A percentile compares a stretch with the other conserved stretches of the same genome.
Evolutionary conservation across 2,888 invertebrate species (phyloP).

Genomic region (Caenorhabditis becei): DNA sequence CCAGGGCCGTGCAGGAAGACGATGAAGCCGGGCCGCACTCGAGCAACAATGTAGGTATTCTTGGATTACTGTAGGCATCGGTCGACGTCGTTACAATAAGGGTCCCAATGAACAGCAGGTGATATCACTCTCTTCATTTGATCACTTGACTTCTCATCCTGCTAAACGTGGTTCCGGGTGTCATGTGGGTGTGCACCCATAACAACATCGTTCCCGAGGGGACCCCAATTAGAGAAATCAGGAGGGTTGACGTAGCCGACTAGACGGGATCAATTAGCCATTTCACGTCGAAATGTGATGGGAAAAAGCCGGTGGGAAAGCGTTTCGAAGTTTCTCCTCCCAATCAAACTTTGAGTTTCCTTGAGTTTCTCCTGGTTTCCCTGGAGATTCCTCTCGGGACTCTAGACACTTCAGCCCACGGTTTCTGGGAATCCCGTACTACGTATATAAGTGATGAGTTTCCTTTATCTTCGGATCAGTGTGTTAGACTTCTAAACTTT

Average conservation of each 20-base stretch:
- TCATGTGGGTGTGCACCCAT: not conserved
- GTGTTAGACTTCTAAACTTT: not conserved
- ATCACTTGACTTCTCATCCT: not conserved
- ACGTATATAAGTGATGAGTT: not conserved
- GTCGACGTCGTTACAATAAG: not conserved
- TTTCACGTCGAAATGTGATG: not conserved
- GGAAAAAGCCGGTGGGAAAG: not conserved
- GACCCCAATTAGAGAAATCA: not conserved
- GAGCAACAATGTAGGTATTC: constrained; percentile 42
- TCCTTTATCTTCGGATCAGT: not conserved
- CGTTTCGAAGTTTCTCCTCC: no score
- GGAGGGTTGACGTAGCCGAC: not conserved
- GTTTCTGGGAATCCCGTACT: not conserved
- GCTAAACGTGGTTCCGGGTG: not conserved
- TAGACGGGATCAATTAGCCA: constrained; percentile 5
- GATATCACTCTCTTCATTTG: no score
- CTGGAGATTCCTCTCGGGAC: not conserved
- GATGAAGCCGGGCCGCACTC: constrained; percentile 53
- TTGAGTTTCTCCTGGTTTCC: not conserved
- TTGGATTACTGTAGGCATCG: not conserved
- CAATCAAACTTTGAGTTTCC: not conserved
- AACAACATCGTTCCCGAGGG: not conserved
- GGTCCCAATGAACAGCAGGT: not conserved
- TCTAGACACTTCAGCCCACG: not conserved
- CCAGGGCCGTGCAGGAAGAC: constrained; percentile 64